Percentiles rank a stretch among this genome's conserved stretches.
Evolutionary conservation across 2,113 vertebrate genomes (phyloP).

Genomic region (Turdus rufiventris): DNA sequence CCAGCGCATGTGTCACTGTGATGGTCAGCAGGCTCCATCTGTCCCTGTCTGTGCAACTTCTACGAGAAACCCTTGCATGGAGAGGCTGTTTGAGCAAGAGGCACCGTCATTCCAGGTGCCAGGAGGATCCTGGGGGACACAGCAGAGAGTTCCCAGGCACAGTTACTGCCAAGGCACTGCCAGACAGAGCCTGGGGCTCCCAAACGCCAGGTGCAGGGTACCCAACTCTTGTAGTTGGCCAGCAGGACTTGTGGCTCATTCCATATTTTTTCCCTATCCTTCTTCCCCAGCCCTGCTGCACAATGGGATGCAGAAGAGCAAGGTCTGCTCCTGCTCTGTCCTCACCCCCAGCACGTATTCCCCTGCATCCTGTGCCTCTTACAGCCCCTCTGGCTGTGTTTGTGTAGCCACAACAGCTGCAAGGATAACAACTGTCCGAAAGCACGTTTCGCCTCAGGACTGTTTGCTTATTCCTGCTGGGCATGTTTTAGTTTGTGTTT

Average conservation of each 20-base stretch:
- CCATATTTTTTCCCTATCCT: neutral
- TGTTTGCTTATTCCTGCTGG: neutral
- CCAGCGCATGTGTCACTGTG: neutral
- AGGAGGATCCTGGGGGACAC: neutral
- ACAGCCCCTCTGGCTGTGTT: fast-evolving
- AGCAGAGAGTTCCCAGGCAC: neutral
- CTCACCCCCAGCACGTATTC: neutral
- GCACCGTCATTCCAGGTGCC: fast-evolving
- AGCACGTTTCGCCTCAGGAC: fast-evolving
- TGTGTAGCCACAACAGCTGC: neutral
- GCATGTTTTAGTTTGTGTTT: neutral
- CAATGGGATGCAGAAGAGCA: neutral
- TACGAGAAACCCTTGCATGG: fast-evolving
- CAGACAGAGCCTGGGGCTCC: neutral
- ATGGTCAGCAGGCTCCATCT: neutral
- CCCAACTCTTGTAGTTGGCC: fast-evolving
- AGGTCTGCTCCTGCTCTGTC: neutral
- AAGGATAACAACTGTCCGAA: neutral
- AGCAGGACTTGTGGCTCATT: neutral
- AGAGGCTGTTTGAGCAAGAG: neutral
- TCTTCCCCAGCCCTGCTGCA: neutral
- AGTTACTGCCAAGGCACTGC: neutral
- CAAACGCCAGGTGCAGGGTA: neutral
- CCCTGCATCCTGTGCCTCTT: fast-evolving
- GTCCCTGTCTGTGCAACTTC: neutral